A percentile compares a stretch with the other conserved stretches of the same genome.
Conservation (phyloP, 2,113 vertebrate species). For the Paratilapia polleni region DNA sequence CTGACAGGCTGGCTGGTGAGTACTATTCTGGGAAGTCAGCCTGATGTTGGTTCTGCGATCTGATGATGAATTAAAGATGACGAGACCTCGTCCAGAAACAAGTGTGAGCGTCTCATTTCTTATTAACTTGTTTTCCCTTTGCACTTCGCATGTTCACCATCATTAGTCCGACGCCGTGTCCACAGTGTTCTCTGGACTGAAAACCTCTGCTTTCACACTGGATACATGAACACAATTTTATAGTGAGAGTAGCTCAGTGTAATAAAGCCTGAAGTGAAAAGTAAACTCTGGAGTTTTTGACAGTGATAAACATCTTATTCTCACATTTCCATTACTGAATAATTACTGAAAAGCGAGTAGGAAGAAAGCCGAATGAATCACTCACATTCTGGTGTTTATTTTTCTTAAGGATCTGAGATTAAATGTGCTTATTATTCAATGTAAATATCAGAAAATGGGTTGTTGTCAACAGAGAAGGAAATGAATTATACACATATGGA, state of each 20-base stretch:
- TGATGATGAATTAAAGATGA: conserved; percentile 39
- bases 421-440: background rate
- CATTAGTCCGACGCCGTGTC: background rate
- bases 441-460: background rate
- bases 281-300: background rate
- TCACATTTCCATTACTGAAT: background rate
- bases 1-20: background rate
- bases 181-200: background rate
- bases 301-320: no score
- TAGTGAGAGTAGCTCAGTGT: background rate
- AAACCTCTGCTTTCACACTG: background rate
- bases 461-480: background rate
- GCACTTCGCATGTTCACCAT: background rate
- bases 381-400: background rate
- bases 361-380: background rate
- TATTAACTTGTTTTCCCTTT: conserved; percentile 2
- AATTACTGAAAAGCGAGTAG: background rate
- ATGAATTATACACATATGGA: fast-evolving
- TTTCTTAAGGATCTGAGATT: background rate
- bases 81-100: fast-evolving
- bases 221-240: background rate
- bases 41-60: background rate
- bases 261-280: background rate
- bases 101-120: background rate
- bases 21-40: no score